Conservation (phyloP, 2,888 invertebrate genomes). For the Alsophila aescularia region DNA sequence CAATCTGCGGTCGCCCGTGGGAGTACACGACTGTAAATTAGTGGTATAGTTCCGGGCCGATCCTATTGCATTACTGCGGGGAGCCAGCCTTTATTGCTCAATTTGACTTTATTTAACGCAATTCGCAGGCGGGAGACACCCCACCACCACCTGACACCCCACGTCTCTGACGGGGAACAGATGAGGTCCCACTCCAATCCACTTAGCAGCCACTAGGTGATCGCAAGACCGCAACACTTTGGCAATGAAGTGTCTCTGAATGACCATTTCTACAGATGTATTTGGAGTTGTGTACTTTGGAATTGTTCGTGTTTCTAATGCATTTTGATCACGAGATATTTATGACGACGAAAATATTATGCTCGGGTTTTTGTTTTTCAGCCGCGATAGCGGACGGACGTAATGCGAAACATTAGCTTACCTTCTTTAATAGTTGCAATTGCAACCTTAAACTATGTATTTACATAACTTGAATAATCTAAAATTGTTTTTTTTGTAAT, state of each 20-base stretch:
- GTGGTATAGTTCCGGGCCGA: conserved; percentile 68
- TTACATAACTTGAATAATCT: too few relatives aligned
- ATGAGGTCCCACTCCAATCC: conserved; percentile 82
- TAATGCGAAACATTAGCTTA: too few relatives aligned
- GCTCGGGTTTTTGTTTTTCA: too few relatives aligned
- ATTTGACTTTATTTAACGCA: conserved; percentile 84
- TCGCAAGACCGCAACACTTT: conserved; percentile 61
- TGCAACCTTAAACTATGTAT: too few relatives aligned
- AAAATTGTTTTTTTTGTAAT: too few relatives aligned
- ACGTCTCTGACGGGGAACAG: conserved; percentile 75
- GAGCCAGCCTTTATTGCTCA: conserved; percentile 83
- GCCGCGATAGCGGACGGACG: too few relatives aligned
- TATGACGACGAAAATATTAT: too few relatives aligned
- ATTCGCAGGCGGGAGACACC: conserved; percentile 54
- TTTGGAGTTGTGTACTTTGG: conserved; percentile 23
- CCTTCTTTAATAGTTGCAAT: too few relatives aligned
- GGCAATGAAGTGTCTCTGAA: conserved; percentile 48
- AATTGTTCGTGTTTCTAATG: background rate
- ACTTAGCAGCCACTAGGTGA: conserved; percentile 79
- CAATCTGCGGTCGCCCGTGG: conserved; percentile 18
- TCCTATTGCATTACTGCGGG: conserved; percentile 78
- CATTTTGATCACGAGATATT: too few relatives aligned
- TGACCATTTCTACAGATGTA: conserved; percentile 44
- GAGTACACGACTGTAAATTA: conserved; percentile 59
- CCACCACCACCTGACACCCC: conserved; percentile 38